These are phyloP conservation scores for Acanthurus tractus DNA, from an alignment of 2,797 vertebrate genomes.

Conservation along the genomic window DNA sequence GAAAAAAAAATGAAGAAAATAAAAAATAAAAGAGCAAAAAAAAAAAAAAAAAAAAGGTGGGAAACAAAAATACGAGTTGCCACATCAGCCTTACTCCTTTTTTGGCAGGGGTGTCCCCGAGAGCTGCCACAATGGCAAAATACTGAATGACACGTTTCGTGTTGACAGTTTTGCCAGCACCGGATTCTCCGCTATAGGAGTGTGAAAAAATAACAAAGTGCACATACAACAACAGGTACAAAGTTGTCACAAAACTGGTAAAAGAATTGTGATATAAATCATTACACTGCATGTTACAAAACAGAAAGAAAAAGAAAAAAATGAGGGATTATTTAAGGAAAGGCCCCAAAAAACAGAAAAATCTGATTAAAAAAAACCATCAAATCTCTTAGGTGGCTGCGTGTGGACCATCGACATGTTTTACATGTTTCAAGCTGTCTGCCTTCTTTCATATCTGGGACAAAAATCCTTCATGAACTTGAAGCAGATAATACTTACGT, in stretches of 20 bases:
- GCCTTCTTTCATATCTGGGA: not conserved
- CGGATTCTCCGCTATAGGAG: slow-evolving; percentile 94
- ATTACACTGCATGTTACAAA: slow-evolving; percentile 40
- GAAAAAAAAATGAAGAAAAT: slow-evolving; percentile 55
- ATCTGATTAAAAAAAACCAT: slow-evolving; percentile 9
- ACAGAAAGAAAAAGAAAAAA: slow-evolving; percentile 29
- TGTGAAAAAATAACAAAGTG: slow-evolving; percentile 77
- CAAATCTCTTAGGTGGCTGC: slow-evolving; percentile 12
- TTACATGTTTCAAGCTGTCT: not conserved
- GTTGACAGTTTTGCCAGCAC: slow-evolving; percentile 99
- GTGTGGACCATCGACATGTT: slow-evolving; percentile 15
- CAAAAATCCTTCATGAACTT: not conserved
- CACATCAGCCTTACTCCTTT: slow-evolving; percentile 93
- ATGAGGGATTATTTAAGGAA: slow-evolving; percentile 34
- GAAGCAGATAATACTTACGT: slow-evolving; percentile 88
- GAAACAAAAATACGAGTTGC: slow-evolving; percentile 69
- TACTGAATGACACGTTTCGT: slow-evolving; percentile 99
- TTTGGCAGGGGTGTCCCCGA: slow-evolving; percentile 93
- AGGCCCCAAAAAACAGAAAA: slow-evolving; percentile 40
- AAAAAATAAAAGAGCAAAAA: slow-evolving; percentile 64
- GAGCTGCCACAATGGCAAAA: slow-evolving; percentile 98
- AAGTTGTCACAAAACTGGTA: slow-evolving; percentile 55
- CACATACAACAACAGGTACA: slow-evolving; percentile 70
- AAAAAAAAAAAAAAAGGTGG: slow-evolving; percentile 58
- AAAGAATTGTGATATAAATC: slow-evolving; percentile 33